Base-by-base conservation (phyloP, 2,888 invertebrate species). In the Phengaris arion region DNA sequence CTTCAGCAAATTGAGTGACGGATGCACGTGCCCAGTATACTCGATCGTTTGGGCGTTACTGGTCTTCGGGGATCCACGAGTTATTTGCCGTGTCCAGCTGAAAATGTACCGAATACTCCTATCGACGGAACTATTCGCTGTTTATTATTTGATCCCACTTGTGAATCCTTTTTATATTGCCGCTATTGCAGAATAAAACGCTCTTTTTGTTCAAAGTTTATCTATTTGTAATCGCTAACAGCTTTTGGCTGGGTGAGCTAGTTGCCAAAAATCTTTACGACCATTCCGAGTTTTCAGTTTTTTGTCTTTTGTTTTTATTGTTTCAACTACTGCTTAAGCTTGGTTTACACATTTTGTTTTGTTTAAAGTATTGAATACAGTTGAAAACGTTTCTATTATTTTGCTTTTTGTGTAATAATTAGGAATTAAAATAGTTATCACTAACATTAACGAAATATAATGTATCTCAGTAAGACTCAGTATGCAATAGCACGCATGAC, bases 1-100 rank as follows among this genome's bases (percentile, higher is more conserved):
- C 64, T 45, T 35, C 68, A 51, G n/a, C 51, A 52, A 51, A 48
- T 64, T 68, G 68, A 74, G 76, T 22, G 57, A 13, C 54, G 46
- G 79, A 15, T n/a, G 76, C 82, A 85, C 78, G 81, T 78, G 79
- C 78, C 79, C 78, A 76, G 81, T 77, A 59, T 78, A 73, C 57
- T 73, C 76, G 78, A 77, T 76, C 78, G 75, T 76, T 74, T 74
- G 75, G 35, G 64, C 59, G 8, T 59, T 48, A 22, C 74, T 2
- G 22, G 22, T 46, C n/a, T 74, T 35, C 51, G 57, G 48, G 51
- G 74, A 48, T 35, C 22, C 51, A 22, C 9, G 51, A 68, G 54
- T 12, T 68, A 68, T 74, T 55, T 54, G 68, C 59, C 46, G 13
- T 64, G 48, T 74, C 52, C 59, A 51, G 52, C 64, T 7, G 35